Evolutionary conservation across 2,113 vertebrate genomes (phyloP), one percentile per base, ranked within the genome.

Genomic region (Columbina picui): DNA sequence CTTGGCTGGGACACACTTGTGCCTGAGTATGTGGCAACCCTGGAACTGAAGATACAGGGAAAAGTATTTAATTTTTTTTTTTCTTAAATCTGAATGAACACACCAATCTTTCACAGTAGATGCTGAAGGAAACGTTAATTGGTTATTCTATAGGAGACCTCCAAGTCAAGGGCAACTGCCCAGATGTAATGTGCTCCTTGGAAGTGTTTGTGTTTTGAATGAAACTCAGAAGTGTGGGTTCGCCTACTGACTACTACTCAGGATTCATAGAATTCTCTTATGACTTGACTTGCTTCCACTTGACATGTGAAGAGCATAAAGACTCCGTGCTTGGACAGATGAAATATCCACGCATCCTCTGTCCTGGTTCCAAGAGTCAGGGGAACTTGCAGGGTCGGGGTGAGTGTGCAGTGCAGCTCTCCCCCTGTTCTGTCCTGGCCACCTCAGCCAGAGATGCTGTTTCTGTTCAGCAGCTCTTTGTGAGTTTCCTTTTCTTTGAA

Each of bases 111-210:
- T 73, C 7, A 9, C 18, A 26, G 32, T 15, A n/a, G 34, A 5
- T 43, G 14, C 34, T 61, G 34, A 30, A 23, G 61, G 43, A 45
- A 39, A 4, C 6, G 18, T 47, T 85, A 76, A 9, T 50, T 32
- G 21, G 8, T 76, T 69, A 23, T 36, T 76, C 12, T 25, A 0
- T 29, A 18, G 50, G 29, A 77, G 38, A 47, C 2, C 12, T 53
- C 23, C 17, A 56, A 13, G 27, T 49, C 26, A 39, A 39, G 38
- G 34, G 18, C 20, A 41, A 6, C 8, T 41, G 18, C 11, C 32
- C 12, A 27, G 36, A 5, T 57, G 7, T 0, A 27, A 12, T 0
- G 1, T 36, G 36, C 20, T 57, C 14, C n/a, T 85, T 26, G 17
- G 55, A 56, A 57, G 19, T 25, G 10, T 29, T 82, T 70, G 39